phyloP scores from a whole-genome alignment of 2,113 vertebrate species.

The Phainopepla nitens region DNA sequence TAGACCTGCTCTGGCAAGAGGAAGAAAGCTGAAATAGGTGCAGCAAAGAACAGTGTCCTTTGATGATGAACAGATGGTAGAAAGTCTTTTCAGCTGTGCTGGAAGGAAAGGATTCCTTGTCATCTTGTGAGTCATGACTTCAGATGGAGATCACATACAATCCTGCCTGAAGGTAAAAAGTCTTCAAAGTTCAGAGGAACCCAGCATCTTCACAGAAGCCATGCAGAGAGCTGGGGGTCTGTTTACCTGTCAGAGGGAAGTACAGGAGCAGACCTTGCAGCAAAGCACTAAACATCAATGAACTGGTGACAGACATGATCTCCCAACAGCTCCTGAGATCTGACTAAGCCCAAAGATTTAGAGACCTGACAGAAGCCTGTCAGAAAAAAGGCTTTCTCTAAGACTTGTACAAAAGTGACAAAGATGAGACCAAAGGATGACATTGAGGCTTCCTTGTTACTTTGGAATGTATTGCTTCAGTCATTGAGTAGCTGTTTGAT shows the following conservation, averaged over 20 bases:
- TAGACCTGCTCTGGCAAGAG: background rate
- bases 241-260: background rate
- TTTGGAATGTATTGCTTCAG: background rate
- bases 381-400: background rate
- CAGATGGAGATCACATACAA: background rate
- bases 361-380: background rate
- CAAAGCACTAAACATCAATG: background rate
- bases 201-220: background rate
- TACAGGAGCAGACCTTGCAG: background rate
- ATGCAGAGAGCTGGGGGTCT: background rate
- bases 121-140: background rate
- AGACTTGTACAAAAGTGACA: background rate
- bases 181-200: background rate
- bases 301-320: background rate
- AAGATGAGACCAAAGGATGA: background rate
- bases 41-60: background rate
- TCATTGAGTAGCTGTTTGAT: background rate
- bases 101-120: background rate
- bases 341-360: background rate
- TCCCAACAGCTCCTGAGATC: background rate
- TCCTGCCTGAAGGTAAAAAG: background rate
- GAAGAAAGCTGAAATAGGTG: background rate
- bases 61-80: background rate
- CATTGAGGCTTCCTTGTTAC: background rate
- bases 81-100: background rate